Conservation (phyloP, 2,888 invertebrate genomes). For the Scaptomyza parva region DNA sequence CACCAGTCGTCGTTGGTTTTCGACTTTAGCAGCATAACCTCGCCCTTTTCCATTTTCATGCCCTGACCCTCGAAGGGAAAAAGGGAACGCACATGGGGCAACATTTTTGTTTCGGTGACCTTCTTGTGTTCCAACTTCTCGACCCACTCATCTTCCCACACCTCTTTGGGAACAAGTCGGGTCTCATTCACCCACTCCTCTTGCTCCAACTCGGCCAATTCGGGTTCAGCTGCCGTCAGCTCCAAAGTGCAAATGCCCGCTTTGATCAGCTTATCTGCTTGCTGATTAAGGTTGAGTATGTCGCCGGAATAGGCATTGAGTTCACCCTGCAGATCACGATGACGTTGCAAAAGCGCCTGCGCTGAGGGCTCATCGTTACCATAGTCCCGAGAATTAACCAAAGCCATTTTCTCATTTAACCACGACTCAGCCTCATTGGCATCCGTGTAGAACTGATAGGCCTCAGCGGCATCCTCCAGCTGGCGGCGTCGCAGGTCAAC, state of each 20-base stretch:
- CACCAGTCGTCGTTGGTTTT: slow-evolving; percentile 99
- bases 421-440: slow-evolving; percentile 99
- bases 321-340: slow-evolving; percentile 94
- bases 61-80: slow-evolving; percentile 97
- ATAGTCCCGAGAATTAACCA: slow-evolving; percentile 95
- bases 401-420: slow-evolving; percentile 97
- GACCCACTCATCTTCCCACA: slow-evolving; percentile 96
- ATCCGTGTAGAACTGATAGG: slow-evolving; percentile 98
- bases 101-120: slow-evolving; percentile 93
- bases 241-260: slow-evolving; percentile 89
- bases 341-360: slow-evolving; percentile 93
- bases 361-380: slow-evolving; percentile 97
- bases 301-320: slow-evolving; percentile 95
- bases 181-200: slow-evolving; percentile 93
- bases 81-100: slow-evolving; percentile 94
- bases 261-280: slow-evolving; percentile 91
- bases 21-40: slow-evolving; percentile 95
- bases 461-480: slow-evolving; percentile 94
- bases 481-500: slow-evolving; percentile 90
- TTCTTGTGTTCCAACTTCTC: slow-evolving; percentile 93
- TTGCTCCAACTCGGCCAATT: slow-evolving; percentile 87
- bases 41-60: slow-evolving; percentile 95
- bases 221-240: slow-evolving; percentile 86
- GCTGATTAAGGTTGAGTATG: slow-evolving; percentile 91
- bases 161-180: slow-evolving; percentile 94